Conservation (phyloP, 2,113 vertebrate species). For the Tychaedon coryphoeus region DNA sequence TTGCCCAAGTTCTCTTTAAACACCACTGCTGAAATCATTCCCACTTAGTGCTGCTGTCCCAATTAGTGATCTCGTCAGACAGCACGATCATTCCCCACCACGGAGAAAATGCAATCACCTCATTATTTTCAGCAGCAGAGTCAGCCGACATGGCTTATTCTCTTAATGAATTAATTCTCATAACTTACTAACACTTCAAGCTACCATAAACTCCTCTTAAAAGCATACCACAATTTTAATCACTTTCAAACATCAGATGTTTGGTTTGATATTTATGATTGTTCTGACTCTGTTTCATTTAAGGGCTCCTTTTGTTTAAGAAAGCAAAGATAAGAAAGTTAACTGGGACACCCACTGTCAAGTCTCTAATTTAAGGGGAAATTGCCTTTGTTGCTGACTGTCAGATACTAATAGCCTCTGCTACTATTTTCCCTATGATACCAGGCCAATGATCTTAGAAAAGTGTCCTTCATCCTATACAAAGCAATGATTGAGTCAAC, state of each 20-base stretch:
- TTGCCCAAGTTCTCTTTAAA: slow-evolving; percentile 19
- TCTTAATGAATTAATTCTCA: slow-evolving; percentile 46
- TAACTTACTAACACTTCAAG: not conserved
- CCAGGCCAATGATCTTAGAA: slow-evolving; percentile 15
- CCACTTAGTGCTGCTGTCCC: slow-evolving; percentile 4
- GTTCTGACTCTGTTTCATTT: not conserved
- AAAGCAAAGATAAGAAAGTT: slow-evolving; percentile 40
- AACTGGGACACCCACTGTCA: slow-evolving; percentile 19
- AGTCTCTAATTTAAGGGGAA: slow-evolving; percentile 21
- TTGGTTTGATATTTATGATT: slow-evolving; percentile 41
- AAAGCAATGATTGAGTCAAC: not conserved
- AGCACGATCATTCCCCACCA: not conserved
- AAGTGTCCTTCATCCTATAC: slow-evolving; percentile 16
- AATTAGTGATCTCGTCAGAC: slow-evolving; percentile 24
- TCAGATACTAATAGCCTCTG: slow-evolving; percentile 42
- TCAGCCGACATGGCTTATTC: not conserved
- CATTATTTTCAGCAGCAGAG: slow-evolving; percentile 43
- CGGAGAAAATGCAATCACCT: not conserved
- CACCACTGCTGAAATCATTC: slow-evolving; percentile 27
- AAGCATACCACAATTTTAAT: not conserved
- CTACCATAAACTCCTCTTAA: not conserved
- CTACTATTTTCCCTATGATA: slow-evolving; percentile 40
- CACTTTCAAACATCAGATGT: slow-evolving; percentile 29
- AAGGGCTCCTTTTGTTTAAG: slow-evolving; percentile 22
- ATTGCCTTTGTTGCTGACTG: slow-evolving; percentile 29